phyloP scores from a whole-genome alignment of 2,888 invertebrate species.

The Blomia tropicalis region DNA sequence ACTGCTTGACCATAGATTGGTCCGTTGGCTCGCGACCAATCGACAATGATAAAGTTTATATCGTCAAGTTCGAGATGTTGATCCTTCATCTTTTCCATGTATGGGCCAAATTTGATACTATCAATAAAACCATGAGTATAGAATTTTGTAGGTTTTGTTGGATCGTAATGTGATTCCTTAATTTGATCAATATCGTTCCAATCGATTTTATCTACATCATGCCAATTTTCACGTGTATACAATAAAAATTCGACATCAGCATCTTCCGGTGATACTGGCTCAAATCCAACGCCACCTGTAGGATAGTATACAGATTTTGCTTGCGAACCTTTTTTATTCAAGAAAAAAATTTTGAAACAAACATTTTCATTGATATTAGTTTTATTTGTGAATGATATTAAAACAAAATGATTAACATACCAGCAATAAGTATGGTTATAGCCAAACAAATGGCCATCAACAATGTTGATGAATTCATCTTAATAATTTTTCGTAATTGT shows the following conservation, averaged over 20 bases:
- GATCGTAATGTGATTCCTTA: constrained; percentile 19
- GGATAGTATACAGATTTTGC: too few species aligned
- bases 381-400: too few species aligned
- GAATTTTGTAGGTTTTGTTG: constrained; percentile 24
- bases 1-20: constrained; percentile 34
- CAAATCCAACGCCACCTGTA: too few species aligned
- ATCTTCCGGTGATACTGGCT: constrained; percentile 26
- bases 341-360: too few species aligned
- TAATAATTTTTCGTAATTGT: too few species aligned
- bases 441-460: too few species aligned
- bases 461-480: too few species aligned
- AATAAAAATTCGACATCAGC: constrained; percentile 27
- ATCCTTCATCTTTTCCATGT: constrained; percentile 26
- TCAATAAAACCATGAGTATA: constrained; percentile 30
- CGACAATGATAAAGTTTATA: constrained; percentile 15
- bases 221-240: constrained; percentile 26
- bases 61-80: constrained; percentile 9
- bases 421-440: too few species aligned
- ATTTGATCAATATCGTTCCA: constrained; percentile 23
- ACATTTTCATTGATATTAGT: too few species aligned
- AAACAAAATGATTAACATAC: too few species aligned
- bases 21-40: constrained; percentile 26
- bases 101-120: constrained; percentile 27
- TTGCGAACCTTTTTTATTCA: too few species aligned
- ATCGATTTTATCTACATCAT: constrained; percentile 21